Evolutionary conservation across 2,113 vertebrate species (phyloP).

Genomic region (Lepisosteus oculatus): DNA sequence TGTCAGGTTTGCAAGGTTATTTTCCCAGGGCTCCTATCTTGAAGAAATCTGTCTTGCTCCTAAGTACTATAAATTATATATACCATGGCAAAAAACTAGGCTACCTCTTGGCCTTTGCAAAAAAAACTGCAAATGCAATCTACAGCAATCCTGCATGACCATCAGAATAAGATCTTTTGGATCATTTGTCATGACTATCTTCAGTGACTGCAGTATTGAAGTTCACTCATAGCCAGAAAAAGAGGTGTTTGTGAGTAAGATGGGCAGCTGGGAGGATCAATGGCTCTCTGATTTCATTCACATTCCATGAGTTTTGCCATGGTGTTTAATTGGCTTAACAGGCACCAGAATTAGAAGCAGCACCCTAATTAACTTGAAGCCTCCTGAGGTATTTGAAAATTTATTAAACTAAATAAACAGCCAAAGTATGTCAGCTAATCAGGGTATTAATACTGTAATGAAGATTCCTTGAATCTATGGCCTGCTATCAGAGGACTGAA

Average conservation of each 20-base stretch:
- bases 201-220: slow-evolving; percentile 11
- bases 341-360: slow-evolving; percentile 44
- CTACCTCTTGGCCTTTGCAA: background rate
- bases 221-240: slow-evolving; percentile 11
- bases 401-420: slow-evolving; percentile 29
- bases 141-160: background rate
- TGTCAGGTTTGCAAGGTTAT: slow-evolving; percentile 1
- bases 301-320: slow-evolving; percentile 27
- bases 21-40: background rate
- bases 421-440: slow-evolving; percentile 13
- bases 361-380: slow-evolving; percentile 49
- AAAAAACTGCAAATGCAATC: slow-evolving; percentile 3
- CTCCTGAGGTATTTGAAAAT: slow-evolving; percentile 32
- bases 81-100: background rate
- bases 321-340: slow-evolving; percentile 50
- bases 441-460: too few relatives aligned
- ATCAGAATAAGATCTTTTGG: slow-evolving; percentile 25
- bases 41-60: background rate
- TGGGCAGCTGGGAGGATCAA: slow-evolving; percentile 21
- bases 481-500: too few relatives aligned
- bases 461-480: too few relatives aligned
- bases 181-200: slow-evolving; percentile 17
- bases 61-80: background rate
- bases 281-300: slow-evolving; percentile 10
- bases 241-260: background rate